Evolutionary conservation across 2,113 vertebrate genomes (phyloP), one percentile per base, ranked within the genome.

Genomic region (Tachycineta bicolor): DNA sequence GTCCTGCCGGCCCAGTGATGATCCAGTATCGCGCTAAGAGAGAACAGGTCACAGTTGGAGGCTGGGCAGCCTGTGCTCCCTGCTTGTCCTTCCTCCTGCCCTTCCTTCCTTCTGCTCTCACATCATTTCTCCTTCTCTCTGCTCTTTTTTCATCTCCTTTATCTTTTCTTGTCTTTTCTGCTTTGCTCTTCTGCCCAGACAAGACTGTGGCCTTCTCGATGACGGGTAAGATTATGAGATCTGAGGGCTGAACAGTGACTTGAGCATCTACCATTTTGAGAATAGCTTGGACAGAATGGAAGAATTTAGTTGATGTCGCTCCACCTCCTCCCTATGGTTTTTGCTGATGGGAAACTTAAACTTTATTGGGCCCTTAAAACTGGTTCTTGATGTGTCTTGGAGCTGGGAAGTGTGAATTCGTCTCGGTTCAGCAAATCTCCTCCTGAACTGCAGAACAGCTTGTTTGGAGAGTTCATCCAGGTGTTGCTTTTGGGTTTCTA

Each of bases 221-320:
- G 97, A 98, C 81, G 95, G 96, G 77, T 97, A 87, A 97, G 97
- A 98, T 97, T 97, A 97, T 98, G 97, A 98, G 98, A 98, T 98
- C 97, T 98, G 97, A 97, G 97, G 97, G 97, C 97, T 97, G 76
- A 52, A 1, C 25, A 26, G 31, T 19, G 20, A 15, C 65, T 50
- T 18, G 10, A 49, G 63, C 9, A 29, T 24, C 3, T n/a, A 43
- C 58, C 44, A 16, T 46, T 73, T 81, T 41, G 33, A 50, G 56
- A 93, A 9, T 1, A 9, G 2, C n/a, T 16, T 34, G 81, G 79
- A 74, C 29, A 58, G 86, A 89, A 80, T 20, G 64, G 64, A 65
- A 55, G 26, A 24, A 33, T 12, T 86, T 2, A 10, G 21, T 62
- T 75, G 25, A 10, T 14, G 89, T 67, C 3, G 22, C 47, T 71